phyloP scores from a whole-genome alignment of 2,797 vertebrate genomes.

The Peromyscus attwateri region DNA sequence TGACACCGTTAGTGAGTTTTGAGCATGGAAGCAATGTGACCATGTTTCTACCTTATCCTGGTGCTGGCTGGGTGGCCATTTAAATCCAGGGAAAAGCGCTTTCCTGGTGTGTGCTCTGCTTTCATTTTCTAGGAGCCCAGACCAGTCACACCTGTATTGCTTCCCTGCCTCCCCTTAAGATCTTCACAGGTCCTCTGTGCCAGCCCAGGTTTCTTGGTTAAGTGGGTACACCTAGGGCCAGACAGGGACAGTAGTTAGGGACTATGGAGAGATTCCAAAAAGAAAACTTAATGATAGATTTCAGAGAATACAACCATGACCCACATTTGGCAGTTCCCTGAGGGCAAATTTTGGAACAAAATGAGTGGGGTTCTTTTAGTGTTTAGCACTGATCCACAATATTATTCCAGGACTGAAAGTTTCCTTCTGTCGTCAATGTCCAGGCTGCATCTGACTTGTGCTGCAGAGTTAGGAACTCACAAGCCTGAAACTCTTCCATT shows the following conservation, averaged over 20 bases:
- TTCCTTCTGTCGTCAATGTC: neutral
- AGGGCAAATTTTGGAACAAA: neutral
- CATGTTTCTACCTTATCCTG: neutral
- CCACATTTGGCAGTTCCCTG: neutral
- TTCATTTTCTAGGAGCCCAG: neutral
- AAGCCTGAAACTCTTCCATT: neutral
- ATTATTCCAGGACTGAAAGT: neutral
- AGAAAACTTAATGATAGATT: neutral
- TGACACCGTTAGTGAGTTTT: neutral
- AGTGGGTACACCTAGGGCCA: neutral
- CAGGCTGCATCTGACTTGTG: neutral
- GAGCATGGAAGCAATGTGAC: neutral
- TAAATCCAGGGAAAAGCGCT: neutral
- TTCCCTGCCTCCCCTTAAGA: neutral
- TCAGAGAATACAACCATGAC: neutral
- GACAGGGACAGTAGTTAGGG: neutral
- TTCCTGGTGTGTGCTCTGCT: neutral
- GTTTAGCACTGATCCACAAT: neutral
- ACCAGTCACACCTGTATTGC: neutral
- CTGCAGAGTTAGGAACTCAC: neutral
- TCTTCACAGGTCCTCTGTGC: neutral
- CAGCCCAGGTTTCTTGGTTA: neutral
- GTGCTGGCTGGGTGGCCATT: neutral
- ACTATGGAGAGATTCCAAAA: neutral
- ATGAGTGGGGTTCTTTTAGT: neutral